phyloP scores from a whole-genome alignment of 2,888 invertebrate genomes.

The Netelia inedita region DNA sequence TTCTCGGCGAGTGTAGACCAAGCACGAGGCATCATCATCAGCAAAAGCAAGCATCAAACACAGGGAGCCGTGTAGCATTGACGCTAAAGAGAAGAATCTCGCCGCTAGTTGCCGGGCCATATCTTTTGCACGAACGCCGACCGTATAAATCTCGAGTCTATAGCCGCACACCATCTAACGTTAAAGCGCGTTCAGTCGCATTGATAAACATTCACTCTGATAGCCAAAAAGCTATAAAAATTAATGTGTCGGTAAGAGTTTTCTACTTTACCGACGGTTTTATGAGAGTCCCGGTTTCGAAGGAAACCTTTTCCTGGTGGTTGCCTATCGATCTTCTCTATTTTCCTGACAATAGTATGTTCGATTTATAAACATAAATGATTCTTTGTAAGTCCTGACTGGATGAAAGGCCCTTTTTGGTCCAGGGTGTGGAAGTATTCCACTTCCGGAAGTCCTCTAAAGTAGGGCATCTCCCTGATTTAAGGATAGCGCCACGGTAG shows the following conservation, averaged over 20 bases:
- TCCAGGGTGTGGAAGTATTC: too few species aligned
- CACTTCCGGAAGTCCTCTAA: too few species aligned
- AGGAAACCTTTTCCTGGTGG: too few species aligned
- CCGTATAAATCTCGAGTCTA: constrained; percentile 35
- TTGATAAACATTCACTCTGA: constrained; percentile 30
- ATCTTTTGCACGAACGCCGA: constrained; percentile 35
- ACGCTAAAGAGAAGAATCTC: constrained; percentile 12
- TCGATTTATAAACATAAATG: too few species aligned
- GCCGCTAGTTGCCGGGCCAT: constrained; percentile 29
- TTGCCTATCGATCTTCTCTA: too few species aligned
- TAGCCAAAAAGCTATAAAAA: not conserved
- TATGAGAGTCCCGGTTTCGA: too few species aligned
- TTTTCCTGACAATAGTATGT: too few species aligned
- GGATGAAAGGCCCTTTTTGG: too few species aligned
- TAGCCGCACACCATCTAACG: constrained; percentile 23
- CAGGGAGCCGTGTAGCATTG: constrained; percentile 10
- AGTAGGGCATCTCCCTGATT: too few species aligned
- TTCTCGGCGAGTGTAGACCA: constrained; percentile 19
- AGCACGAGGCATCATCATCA: constrained; percentile 31
- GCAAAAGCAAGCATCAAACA: constrained; percentile 43
- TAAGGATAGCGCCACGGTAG: not conserved
- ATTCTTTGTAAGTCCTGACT: too few species aligned
- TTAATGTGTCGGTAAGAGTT: too few species aligned
- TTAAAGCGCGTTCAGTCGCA: not conserved
- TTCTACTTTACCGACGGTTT: too few species aligned